Evolutionary conservation across 2,888 invertebrate species (phyloP).

Genomic region (Sesamia inferens): DNA sequence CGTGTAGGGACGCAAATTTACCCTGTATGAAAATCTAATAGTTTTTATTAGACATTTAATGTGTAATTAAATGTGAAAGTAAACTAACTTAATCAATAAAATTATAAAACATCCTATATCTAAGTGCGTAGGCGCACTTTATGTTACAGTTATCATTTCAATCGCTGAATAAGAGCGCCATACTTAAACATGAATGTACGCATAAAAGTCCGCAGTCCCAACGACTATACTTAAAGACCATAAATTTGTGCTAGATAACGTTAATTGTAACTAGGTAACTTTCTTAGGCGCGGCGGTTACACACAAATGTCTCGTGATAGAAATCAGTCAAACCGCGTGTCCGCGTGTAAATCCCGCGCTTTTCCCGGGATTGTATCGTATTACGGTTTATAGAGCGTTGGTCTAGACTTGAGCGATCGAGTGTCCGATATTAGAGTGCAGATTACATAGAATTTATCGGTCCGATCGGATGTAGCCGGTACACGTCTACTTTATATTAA

Average conservation of each 20-base stretch:
- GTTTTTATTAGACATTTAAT: conserved; percentile 1
- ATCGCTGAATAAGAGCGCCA: conserved; percentile 30
- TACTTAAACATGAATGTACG: conserved; percentile 30
- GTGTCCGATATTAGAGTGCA: conserved; percentile 74
- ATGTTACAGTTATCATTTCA: conserved; percentile 42
- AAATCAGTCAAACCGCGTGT: conserved; percentile 72
- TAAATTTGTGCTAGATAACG: conserved; percentile 51
- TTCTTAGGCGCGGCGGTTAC: conserved; percentile 28
- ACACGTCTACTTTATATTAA: conserved; percentile 43
- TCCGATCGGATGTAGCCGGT: conserved; percentile 43
- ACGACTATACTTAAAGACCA: conserved; percentile 53
- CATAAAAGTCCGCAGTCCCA: conserved; percentile 35
- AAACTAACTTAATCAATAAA: conserved; percentile 15
- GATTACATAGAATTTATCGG: conserved; percentile 77
- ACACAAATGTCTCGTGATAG: conserved; percentile 57
- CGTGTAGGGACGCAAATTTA: not conserved
- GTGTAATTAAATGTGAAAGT: not conserved
- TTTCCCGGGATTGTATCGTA: conserved; percentile 79
- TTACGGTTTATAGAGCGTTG: conserved; percentile 77
- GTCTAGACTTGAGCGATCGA: conserved; percentile 78
- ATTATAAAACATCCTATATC: conserved; percentile 35
- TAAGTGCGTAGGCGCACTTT: conserved; percentile 20
- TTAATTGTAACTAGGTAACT: conserved; percentile 49
- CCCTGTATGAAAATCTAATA: not conserved
- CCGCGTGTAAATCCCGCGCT: conserved; percentile 69